Evolutionary conservation across 1,140 invertebrate genomes (phyloP), one percentile per base, ranked within the genome.

Genomic region (Proales similis): DNA sequence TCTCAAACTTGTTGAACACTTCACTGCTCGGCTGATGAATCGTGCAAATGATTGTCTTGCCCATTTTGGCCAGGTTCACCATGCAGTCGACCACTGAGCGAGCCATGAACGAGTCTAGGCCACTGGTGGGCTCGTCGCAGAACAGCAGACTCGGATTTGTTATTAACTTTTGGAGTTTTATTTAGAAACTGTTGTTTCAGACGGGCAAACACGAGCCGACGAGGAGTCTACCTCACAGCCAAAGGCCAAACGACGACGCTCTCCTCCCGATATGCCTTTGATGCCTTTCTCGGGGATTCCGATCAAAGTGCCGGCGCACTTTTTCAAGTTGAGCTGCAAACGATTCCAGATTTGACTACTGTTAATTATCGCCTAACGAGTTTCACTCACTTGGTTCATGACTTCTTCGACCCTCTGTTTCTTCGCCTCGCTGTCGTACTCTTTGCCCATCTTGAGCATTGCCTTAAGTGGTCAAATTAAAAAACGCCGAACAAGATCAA

Each of bases 1-100:
- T 46, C 70, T 94, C 88, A 72, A 97, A 96, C 76, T 95, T 81
- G 11, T 85, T 83, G 70, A 88, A 96, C 0, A 95, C 75, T 65
- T 95, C 90, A 0, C 89, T 92, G 0, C 87, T 90, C 0, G 93
- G 93, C 72, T 97, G 92, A 76, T 96, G 92, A 63, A 97, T 90
- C 3, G 91, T 96, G 68, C 85, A 86, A 24, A 97, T 78, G 30
- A 97, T 85, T 0, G 91, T 95, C 74, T 90, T 90, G 4, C 90
- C 88, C 69, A 83, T 85, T 27, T 80, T 74, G 0, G 89, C 85
- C 74, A 81, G 65, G 3, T 65, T 66, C 67, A 88, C 63, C 74
- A 65, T 88, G 5, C 68, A 70, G 84, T 69, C 84, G n/a, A 95
- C 83, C 14, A 96, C 87, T 71, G 88, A 92, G 66, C 85, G 83